Evolutionary conservation across 2,797 vertebrate species (phyloP).

Genomic region (Sebastes kiyomatsui): DNA sequence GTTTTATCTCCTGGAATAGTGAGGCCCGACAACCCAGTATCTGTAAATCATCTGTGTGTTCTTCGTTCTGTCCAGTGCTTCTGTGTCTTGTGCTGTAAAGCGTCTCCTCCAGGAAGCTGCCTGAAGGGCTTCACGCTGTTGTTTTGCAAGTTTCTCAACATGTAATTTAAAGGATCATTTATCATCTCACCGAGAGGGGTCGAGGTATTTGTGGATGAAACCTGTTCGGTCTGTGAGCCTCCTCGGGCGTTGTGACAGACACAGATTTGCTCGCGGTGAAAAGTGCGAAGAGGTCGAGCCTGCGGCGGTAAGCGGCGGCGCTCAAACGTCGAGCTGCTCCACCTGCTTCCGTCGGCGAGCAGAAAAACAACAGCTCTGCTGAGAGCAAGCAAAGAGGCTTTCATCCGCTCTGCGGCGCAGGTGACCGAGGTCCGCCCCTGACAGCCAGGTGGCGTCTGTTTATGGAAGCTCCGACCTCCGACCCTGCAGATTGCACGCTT

Average conservation of each 20-base stretch:
- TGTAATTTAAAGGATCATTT: slow-evolving; percentile 36
- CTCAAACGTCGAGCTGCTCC: background rate
- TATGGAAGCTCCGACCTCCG: slow-evolving; percentile 55
- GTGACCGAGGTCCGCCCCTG: slow-evolving; percentile 22
- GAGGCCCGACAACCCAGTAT: too few species aligned
- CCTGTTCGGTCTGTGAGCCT: background rate
- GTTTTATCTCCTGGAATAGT: too few species aligned
- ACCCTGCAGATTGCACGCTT: slow-evolving; percentile 68
- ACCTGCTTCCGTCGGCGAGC: slow-evolving; percentile 11
- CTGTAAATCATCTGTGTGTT: too few species aligned
- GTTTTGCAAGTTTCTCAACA: background rate
- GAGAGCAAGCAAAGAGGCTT: slow-evolving; percentile 25
- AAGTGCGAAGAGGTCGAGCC: slow-evolving; percentile 20
- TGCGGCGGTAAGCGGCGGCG: background rate
- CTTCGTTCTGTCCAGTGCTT: too few species aligned
- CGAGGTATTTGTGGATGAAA: slow-evolving; percentile 22
- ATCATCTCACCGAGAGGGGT: background rate
- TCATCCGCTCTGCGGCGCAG: slow-evolving; percentile 7
- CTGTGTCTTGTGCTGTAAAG: background rate
- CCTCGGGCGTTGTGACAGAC: slow-evolving; percentile 2
- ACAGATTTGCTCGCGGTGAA: slow-evolving; percentile 28
- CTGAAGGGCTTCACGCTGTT: background rate
- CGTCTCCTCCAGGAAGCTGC: background rate
- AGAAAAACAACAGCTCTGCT: slow-evolving; percentile 1
- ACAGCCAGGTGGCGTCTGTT: slow-evolving; percentile 51